Percentiles rank a stretch among this genome's conserved stretches.
Evolutionary conservation across 35 echinoderm and acorn worm genomes (phyloP).

Genomic region (Apostichopus japonicus): DNA sequence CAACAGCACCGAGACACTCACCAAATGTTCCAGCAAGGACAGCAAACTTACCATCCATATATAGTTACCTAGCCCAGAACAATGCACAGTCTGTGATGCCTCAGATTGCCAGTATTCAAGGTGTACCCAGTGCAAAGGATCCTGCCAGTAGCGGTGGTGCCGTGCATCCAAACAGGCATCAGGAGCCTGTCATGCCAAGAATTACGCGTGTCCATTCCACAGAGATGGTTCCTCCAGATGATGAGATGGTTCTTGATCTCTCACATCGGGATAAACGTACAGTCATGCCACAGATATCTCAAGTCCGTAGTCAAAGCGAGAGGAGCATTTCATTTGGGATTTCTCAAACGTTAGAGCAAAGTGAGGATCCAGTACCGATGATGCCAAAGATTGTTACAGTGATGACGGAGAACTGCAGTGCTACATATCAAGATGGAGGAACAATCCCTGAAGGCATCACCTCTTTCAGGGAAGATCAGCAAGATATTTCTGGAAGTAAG

Average conservation of each 20-base stretch:
- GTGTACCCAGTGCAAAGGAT: background rate
- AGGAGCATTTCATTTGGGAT: background rate
- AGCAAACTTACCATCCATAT: background rate
- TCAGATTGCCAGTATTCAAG: background rate
- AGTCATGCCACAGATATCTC: background rate
- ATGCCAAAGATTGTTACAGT: constrained; percentile 2
- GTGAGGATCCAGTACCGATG: too few relatives aligned
- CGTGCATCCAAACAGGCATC: background rate
- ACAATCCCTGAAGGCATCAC: too few relatives aligned
- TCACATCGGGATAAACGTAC: background rate
- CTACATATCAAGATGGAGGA: too few relatives aligned
- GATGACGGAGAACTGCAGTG: background rate
- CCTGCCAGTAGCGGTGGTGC: background rate
- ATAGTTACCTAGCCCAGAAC: background rate
- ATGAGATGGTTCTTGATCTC: background rate
- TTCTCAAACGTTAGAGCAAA: background rate
- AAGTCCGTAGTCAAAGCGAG: background rate
- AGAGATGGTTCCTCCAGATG: background rate
- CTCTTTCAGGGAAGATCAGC: too few relatives aligned
- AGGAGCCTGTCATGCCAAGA: constrained; percentile 37
- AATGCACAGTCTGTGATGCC: background rate
- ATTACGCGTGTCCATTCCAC: constrained; percentile 1
- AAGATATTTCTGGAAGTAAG: too few relatives aligned
- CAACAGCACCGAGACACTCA: background rate
- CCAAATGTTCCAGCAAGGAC: background rate